These are phyloP conservation scores for Perithous albicinctus DNA, from an alignment of 2,888 invertebrate genomes.

Conservation along the genomic window DNA sequence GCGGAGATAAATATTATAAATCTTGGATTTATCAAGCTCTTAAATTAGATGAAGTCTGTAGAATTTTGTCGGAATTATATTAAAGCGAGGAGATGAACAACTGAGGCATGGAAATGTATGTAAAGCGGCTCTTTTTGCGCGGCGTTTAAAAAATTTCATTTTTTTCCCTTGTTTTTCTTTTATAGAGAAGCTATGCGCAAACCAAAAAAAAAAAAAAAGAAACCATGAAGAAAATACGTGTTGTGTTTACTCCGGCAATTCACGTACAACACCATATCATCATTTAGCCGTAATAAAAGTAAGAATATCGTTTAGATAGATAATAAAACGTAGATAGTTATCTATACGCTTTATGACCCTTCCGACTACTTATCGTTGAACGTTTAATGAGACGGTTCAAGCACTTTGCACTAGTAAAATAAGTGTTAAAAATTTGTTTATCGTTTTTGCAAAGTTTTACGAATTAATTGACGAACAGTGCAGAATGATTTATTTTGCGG, in stretches of 20 bases:
- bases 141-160: not conserved
- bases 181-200: not conserved
- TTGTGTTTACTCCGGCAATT: constrained; percentile 57
- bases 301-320: constrained; percentile 64
- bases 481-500: too few relatives aligned
- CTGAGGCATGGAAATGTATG: constrained; percentile 9
- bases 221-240: constrained; percentile 15
- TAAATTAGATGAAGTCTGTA: constrained; percentile 30
- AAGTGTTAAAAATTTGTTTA: too few relatives aligned
- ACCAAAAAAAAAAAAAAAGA: constrained; percentile 10
- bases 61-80: constrained; percentile 30
- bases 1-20: constrained; percentile 28
- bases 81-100: constrained; percentile 44
- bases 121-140: not conserved
- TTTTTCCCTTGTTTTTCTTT: constrained; percentile 5
- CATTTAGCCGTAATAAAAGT: constrained; percentile 71
- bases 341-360: constrained; percentile 63
- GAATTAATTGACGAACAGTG: too few relatives aligned
- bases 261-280: constrained; percentile 75
- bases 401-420: too few relatives aligned
- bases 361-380: constrained; percentile 69
- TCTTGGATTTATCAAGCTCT: constrained; percentile 14
- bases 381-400: too few relatives aligned
- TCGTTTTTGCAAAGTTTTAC: too few relatives aligned
- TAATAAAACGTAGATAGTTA: constrained; percentile 53